These are phyloP conservation scores for Echiichthys vipera DNA, from an alignment of 2,797 vertebrate genomes.

Conservation along the genomic window DNA sequence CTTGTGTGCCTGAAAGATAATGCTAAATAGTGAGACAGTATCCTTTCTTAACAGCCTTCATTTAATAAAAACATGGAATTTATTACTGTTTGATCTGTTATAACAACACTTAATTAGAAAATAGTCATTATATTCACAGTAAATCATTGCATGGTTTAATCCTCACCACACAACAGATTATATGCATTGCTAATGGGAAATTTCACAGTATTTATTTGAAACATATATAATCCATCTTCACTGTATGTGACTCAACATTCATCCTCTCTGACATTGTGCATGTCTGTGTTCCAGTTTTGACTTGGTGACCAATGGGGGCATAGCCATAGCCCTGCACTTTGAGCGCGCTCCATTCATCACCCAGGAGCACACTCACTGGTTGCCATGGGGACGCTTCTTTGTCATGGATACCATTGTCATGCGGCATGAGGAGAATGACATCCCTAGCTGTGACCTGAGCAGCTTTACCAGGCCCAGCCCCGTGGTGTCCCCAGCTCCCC, in stretches of 20 bases:
- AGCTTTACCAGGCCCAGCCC: slow-evolving; percentile 94
- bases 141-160: slow-evolving; percentile 39
- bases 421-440: slow-evolving; percentile 98
- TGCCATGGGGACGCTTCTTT: slow-evolving; percentile 98
- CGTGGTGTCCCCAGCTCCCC: slow-evolving; percentile 90
- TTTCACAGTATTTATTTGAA: slow-evolving; percentile 18
- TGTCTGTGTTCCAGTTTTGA: slow-evolving; percentile 90
- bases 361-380: slow-evolving; percentile 96
- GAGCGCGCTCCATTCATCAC: slow-evolving; percentile 97
- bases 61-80: slow-evolving; percentile 52
- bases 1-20: slow-evolving; percentile 66
- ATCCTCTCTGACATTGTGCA: slow-evolving; percentile 36
- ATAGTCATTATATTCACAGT: slow-evolving; percentile 23
- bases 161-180: slow-evolving; percentile 32
- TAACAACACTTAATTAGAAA: slow-evolving; percentile 43
- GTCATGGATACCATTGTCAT: slow-evolving; percentile 99
- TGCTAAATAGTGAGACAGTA: slow-evolving; percentile 39
- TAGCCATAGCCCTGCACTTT: slow-evolving; percentile 93
- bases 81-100: slow-evolving; percentile 58
- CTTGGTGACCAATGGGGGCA: slow-evolving; percentile 94
- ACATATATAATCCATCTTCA: slow-evolving; percentile 15
- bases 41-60: slow-evolving; percentile 49
- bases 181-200: slow-evolving; percentile 24
- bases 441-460: slow-evolving; percentile 98
- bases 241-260: slow-evolving; percentile 6